Conservation (phyloP, 2,888 invertebrate species). For the Eilema sororculum region DNA sequence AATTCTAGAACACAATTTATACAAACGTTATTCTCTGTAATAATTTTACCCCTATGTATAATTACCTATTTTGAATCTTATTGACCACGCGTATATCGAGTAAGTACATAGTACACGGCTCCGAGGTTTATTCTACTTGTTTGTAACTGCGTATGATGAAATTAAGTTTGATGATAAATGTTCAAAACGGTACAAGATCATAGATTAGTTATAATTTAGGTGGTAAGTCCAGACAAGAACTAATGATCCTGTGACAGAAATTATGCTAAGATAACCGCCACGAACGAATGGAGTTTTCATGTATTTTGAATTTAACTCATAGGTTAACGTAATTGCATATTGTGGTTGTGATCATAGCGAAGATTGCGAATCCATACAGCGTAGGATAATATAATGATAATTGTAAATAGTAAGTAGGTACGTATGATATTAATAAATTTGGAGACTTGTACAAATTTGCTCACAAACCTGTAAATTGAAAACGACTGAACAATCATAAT, state of each 20-base stretch:
- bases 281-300: conserved; percentile 45
- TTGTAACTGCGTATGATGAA: conserved; percentile 5
- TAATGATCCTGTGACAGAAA: conserved; percentile 14
- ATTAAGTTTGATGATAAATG: conserved; percentile 10
- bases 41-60: neutral
- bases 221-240: conserved; percentile 13
- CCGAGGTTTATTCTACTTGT: conserved; percentile 4
- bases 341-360: conserved; percentile 85
- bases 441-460: conserved; percentile 86
- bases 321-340: conserved; percentile 74
- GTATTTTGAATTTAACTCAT: conserved; percentile 54
- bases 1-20: neutral
- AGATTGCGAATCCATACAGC: conserved; percentile 83
- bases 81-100: neutral
- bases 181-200: conserved; percentile 6
- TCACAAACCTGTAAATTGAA: conserved; percentile 83
- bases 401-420: conserved; percentile 78
- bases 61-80: neutral
- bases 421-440: conserved; percentile 79
- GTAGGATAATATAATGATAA: conserved; percentile 61
- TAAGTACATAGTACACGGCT: conserved; percentile 11
- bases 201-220: conserved; percentile 15
- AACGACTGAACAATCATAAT: conserved; percentile 83
- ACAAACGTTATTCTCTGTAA: neutral
- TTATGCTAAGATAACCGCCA: conserved; percentile 48